A percentile compares a stretch with the other conserved stretches of the same genome.
Evolutionary conservation across 2,113 vertebrate species (phyloP).

Genomic region (Plestiodon gilberti): DNA sequence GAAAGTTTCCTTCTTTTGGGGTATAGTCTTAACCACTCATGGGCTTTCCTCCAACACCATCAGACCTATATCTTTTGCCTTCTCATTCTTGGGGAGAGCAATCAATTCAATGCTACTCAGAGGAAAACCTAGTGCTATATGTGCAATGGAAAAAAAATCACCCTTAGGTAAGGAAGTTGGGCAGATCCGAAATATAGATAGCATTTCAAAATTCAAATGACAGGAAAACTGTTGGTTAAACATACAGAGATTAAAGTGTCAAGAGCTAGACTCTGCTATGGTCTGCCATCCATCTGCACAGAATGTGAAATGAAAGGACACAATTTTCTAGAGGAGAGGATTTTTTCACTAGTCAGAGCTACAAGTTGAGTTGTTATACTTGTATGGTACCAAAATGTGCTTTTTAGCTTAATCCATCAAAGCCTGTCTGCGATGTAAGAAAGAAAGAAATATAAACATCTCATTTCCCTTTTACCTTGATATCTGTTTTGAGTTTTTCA

Average conservation of each 20-base stretch:
- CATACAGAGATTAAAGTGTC: background rate
- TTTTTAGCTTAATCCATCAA: background rate
- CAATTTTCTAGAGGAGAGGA: background rate
- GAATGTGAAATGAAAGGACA: background rate
- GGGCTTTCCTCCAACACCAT: background rate
- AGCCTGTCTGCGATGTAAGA: background rate
- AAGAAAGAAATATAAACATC: background rate
- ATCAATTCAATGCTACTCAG: background rate
- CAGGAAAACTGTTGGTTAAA: background rate
- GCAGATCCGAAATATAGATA: background rate
- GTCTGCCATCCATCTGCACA: background rate
- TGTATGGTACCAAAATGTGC: background rate
- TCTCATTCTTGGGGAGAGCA: background rate
- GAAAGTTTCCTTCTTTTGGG: background rate
- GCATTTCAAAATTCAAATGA: background rate
- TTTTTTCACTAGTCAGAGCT: background rate
- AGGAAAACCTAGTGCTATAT: background rate
- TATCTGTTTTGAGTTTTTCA: slow-evolving; percentile 94
- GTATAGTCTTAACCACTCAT: background rate
- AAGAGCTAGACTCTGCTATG: background rate
- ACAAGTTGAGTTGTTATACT: background rate
- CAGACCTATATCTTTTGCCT: background rate
- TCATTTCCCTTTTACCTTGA: slow-evolving; percentile 81
- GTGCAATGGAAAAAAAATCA: background rate
- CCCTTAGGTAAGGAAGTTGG: background rate